Conservation (phyloP, 2,797 vertebrate species). For the Natrix natrix region DNA sequence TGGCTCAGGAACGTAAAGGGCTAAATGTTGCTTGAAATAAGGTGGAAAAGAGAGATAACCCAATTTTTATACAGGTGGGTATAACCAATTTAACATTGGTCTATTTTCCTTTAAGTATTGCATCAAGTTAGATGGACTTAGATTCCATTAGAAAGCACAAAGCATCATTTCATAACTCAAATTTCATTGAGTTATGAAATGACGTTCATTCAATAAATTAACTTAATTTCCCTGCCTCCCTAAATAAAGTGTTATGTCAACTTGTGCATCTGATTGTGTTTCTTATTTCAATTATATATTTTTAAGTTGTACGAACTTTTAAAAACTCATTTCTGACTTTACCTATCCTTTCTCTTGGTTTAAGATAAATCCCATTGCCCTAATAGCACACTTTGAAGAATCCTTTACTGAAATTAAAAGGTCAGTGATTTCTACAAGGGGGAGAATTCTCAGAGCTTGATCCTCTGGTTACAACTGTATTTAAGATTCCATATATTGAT, state of each 20-base stretch:
- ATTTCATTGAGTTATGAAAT: not conserved
- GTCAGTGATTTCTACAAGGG: constrained; percentile 1
- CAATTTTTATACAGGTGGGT: not conserved
- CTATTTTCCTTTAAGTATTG: not conserved
- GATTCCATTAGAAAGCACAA: not conserved
- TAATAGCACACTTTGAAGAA: constrained; percentile 44
- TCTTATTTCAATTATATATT: constrained; percentile 47
- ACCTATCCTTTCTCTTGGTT: constrained; percentile 23
- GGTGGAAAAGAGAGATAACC: not conserved
- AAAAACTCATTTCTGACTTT: constrained; percentile 43
- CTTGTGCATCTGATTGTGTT: not conserved
- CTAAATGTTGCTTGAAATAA: not conserved
- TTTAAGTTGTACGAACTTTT: constrained; percentile 35
- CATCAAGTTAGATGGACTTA: not conserved
- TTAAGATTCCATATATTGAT: constrained; percentile 31
- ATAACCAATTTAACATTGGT: not conserved
- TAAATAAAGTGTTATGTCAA: not conserved
- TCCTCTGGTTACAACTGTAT: not conserved
- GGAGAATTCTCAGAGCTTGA: not conserved
- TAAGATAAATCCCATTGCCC: constrained; percentile 45
- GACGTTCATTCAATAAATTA: not conserved
- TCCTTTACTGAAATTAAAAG: constrained; percentile 29
- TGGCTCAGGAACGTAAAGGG: not conserved
- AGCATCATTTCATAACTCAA: not conserved
- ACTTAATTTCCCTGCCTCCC: not conserved